Conservation (phyloP, 2,113 vertebrate species). For the Struthio camelus region DNA sequence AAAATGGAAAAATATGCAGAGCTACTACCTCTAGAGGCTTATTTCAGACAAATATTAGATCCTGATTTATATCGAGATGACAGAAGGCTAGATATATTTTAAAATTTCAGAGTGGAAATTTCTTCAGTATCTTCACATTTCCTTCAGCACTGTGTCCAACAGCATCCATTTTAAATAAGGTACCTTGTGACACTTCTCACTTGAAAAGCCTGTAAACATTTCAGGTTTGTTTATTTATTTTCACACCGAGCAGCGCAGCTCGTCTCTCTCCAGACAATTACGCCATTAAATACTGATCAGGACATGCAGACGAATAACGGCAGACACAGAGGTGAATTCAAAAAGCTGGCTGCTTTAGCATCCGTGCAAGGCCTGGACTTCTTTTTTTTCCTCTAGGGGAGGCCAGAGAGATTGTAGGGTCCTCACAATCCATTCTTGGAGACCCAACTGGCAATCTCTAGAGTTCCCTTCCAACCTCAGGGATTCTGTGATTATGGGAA, state of each 20-base stretch:
- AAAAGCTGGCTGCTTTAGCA: background rate
- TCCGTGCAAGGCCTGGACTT: background rate
- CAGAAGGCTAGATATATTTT: background rate
- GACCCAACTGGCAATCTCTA: background rate
- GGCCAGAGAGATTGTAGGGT: background rate
- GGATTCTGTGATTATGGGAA: background rate
- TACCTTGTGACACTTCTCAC: background rate
- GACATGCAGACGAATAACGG: background rate
- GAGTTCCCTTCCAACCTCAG: background rate
- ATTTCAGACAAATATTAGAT: constrained; percentile 4
- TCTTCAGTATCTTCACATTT: background rate
- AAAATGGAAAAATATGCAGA: background rate
- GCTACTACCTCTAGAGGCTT: background rate
- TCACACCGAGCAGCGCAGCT: background rate
- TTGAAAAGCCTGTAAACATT: background rate
- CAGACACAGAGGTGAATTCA: background rate
- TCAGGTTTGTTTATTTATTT: background rate
- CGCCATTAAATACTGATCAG: background rate
- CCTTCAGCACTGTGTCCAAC: background rate
- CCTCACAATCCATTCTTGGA: background rate
- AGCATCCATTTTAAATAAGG: background rate
- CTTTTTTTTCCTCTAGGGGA: background rate
- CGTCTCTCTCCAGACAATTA: background rate
- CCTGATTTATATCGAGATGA: constrained; percentile 18
- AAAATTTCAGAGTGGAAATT: background rate